A percentile compares a stretch with the other conserved stretches of the same genome.
These are phyloP conservation scores for Entomobrya multifasciata DNA, from an alignment of 2,888 invertebrate species.

Conservation along the genomic window DNA sequence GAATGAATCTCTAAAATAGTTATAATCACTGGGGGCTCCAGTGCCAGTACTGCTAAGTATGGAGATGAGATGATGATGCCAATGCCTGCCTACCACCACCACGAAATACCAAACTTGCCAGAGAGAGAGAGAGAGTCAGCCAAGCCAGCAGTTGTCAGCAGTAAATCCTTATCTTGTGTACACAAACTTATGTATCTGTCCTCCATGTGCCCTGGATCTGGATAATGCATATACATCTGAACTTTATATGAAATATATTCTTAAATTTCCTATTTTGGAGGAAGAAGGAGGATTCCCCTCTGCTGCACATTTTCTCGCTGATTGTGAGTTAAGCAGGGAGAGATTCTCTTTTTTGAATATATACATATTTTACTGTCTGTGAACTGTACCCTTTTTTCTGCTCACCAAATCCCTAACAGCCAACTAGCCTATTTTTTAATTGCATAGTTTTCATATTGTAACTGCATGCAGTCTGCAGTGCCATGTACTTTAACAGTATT, in stretches of 20 bases:
- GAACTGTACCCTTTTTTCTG: conserved; percentile 12
- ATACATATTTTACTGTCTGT: neutral
- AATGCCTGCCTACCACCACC: too few species aligned
- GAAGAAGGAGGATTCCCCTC: too few species aligned
- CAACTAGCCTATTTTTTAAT: conserved; percentile 17
- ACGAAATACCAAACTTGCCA: too few species aligned
- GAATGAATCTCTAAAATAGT: neutral
- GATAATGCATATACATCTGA: too few species aligned
- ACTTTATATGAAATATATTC: too few species aligned
- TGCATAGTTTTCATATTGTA: conserved; percentile 29
- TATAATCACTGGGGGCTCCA: conserved; percentile 15
- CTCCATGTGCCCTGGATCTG: too few species aligned
- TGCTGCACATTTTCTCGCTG: too few species aligned
- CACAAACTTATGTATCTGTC: neutral
- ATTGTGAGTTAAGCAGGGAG: too few species aligned
- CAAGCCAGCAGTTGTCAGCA: conserved; percentile 67
- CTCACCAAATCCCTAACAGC: neutral
- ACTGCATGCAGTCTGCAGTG: neutral
- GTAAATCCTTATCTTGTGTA: conserved; percentile 59
- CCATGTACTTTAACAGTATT: neutral
- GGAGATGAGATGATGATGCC: too few species aligned
- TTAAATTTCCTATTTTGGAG: too few species aligned
- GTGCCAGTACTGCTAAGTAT: too few species aligned
- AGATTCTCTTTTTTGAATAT: neutral
- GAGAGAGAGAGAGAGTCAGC: too few species aligned